phyloP scores from a whole-genome alignment of 2,888 invertebrate species.

The Epinotia demarniana region DNA sequence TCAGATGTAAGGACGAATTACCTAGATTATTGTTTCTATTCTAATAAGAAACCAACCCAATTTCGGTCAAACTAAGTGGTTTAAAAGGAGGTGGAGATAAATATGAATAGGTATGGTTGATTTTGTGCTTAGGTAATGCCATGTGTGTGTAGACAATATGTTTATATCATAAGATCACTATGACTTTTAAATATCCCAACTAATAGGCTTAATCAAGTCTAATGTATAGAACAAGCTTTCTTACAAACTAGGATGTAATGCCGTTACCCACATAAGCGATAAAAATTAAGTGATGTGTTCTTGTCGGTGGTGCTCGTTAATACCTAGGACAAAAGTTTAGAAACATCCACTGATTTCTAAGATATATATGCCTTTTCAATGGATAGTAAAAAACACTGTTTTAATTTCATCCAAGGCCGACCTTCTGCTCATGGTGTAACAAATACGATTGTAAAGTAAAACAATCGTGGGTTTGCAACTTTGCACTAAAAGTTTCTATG shows the following conservation, averaged over 20 bases:
- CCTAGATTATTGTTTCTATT: background rate
- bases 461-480: conserved; percentile 21
- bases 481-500: conserved; percentile 11
- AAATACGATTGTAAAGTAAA: conserved; percentile 21
- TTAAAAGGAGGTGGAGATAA: background rate
- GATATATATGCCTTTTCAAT: background rate
- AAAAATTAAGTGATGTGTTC: background rate
- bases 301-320: no score
- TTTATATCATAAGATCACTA: no score
- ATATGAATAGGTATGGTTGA: no score
- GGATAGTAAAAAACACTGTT: background rate
- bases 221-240: no score
- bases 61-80: background rate
- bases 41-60: background rate
- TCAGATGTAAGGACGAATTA: background rate
- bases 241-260: no score
- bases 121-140: no score
- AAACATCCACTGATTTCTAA: background rate
- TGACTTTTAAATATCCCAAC: no score
- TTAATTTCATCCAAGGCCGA: background rate
- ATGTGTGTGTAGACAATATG: no score
- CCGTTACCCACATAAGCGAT: background rate
- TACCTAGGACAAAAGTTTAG: background rate
- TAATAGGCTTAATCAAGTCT: background rate
- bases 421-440: background rate